These are phyloP conservation scores for Galerucella calmariensis DNA, from an alignment of 2,888 invertebrate species.

Conservation along the genomic window DNA sequence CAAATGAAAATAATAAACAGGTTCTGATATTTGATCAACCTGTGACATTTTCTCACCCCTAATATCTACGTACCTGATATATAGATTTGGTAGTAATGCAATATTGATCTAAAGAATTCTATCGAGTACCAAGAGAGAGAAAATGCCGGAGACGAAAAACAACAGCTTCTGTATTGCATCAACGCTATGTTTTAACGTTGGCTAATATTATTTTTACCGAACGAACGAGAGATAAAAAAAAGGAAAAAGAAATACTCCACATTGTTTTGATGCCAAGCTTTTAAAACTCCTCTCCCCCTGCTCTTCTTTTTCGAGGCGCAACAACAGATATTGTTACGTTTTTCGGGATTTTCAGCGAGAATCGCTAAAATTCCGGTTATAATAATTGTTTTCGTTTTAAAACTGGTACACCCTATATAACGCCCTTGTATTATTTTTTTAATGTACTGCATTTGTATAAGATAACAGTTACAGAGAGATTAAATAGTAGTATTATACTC, in stretches of 20 bases:
- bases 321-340: slow-evolving; percentile 45
- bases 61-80: slow-evolving; percentile 26
- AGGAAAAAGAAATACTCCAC: slow-evolving; percentile 56
- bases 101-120: slow-evolving; percentile 59
- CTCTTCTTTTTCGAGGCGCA: slow-evolving; percentile 40
- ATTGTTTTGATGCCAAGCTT: slow-evolving; percentile 63
- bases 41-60: background rate
- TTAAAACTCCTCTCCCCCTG: slow-evolving; percentile 52
- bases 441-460: slow-evolving; percentile 6
- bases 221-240: slow-evolving; percentile 54
- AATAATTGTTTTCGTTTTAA: background rate
- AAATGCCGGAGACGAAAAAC: slow-evolving; percentile 50
- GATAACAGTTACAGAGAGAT: slow-evolving; percentile 54
- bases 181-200: slow-evolving; percentile 55
- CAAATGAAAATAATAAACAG: no score
- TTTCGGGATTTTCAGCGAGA: slow-evolving; percentile 31
- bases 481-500: slow-evolving; percentile 54
- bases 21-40: no score
- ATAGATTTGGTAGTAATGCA: slow-evolving; percentile 54
- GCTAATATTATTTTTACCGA: slow-evolving; percentile 64
- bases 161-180: slow-evolving; percentile 58
- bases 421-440: background rate
- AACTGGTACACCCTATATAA: background rate
- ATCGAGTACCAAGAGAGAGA: slow-evolving; percentile 47
- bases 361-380: no score